phyloP scores from a whole-genome alignment of 2,888 invertebrate species.

The Metalampra italica region DNA sequence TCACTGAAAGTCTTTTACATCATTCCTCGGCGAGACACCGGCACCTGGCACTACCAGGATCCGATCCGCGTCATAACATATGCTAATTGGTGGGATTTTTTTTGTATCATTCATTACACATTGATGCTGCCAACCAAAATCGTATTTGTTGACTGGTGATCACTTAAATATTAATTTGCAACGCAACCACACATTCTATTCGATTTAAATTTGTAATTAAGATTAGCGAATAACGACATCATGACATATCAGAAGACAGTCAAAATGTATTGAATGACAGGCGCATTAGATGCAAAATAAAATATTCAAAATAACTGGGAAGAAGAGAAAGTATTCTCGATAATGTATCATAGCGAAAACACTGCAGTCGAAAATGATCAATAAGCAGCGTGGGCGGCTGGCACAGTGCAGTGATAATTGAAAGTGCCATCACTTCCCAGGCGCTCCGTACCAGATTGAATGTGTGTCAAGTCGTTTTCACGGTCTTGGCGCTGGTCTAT shows the following conservation, averaged over 20 bases:
- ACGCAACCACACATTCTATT: slow-evolving; percentile 52
- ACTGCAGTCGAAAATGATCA: slow-evolving; percentile 58
- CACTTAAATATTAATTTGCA: slow-evolving; percentile 48
- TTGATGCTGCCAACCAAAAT: slow-evolving; percentile 41
- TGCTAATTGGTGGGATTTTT: slow-evolving; percentile 55
- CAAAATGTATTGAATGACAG: slow-evolving; percentile 62
- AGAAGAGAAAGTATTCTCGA: slow-evolving; percentile 60
- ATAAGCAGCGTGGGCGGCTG: slow-evolving; percentile 47
- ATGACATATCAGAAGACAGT: slow-evolving; percentile 56
- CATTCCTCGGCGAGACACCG: slow-evolving; percentile 51
- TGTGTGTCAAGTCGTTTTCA: slow-evolving; percentile 71
- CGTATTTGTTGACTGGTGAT: slow-evolving; percentile 36
- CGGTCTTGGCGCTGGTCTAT: slow-evolving; percentile 55
- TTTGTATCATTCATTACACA: slow-evolving; percentile 33
- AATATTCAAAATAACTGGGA: slow-evolving; percentile 42
- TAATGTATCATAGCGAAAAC: slow-evolving; percentile 49
- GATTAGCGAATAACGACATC: slow-evolving; percentile 50
- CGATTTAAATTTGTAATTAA: slow-evolving; percentile 57
- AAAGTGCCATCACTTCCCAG: slow-evolving; percentile 69
- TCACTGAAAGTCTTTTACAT: slow-evolving; percentile 75
- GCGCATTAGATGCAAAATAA: slow-evolving; percentile 50
- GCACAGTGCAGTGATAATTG: slow-evolving; percentile 67
- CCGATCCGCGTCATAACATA: slow-evolving; percentile 47
- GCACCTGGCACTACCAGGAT: slow-evolving; percentile 71
- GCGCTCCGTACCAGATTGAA: slow-evolving; percentile 55